phyloP scores from a whole-genome alignment of 2,797 vertebrate species.

The Avahi laniger region DNA sequence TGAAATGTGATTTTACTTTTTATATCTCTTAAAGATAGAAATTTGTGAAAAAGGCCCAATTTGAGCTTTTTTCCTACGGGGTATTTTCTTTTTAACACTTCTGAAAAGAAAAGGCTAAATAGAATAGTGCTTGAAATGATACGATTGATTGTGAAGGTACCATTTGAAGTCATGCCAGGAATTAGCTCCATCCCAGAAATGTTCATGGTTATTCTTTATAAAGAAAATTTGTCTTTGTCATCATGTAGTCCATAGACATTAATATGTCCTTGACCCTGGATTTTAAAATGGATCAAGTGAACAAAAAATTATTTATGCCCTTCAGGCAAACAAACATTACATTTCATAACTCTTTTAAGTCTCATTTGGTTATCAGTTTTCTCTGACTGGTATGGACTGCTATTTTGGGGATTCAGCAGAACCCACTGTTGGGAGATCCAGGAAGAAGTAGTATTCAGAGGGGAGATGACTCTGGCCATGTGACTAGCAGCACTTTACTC shows the following conservation, averaged over 20 bases:
- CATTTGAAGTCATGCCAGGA: not conserved
- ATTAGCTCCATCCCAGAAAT: not conserved
- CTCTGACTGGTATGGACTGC: not conserved
- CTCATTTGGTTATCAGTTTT: not conserved
- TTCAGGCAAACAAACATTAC: not conserved
- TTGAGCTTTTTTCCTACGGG: not conserved
- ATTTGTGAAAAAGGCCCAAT: not conserved
- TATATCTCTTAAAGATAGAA: not conserved
- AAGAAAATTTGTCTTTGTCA: not conserved
- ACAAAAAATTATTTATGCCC: not conserved
- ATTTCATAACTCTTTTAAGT: not conserved
- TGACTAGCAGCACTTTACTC: not conserved
- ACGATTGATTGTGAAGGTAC: not conserved
- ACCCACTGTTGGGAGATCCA: not conserved
- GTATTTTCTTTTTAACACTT: conserved; percentile 9
- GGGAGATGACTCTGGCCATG: not conserved
- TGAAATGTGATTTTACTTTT: not conserved
- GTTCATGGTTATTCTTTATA: not conserved
- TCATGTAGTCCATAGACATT: not conserved
- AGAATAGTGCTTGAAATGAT: not conserved
- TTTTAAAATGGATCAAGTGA: not conserved
- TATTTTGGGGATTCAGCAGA: not conserved
- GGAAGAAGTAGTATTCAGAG: not conserved
- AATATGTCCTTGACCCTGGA: not conserved
- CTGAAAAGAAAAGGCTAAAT: not conserved